These are phyloP conservation scores for Polypedilum pembai DNA, from an alignment of 1,140 invertebrate species.

Conservation along the genomic window DNA sequence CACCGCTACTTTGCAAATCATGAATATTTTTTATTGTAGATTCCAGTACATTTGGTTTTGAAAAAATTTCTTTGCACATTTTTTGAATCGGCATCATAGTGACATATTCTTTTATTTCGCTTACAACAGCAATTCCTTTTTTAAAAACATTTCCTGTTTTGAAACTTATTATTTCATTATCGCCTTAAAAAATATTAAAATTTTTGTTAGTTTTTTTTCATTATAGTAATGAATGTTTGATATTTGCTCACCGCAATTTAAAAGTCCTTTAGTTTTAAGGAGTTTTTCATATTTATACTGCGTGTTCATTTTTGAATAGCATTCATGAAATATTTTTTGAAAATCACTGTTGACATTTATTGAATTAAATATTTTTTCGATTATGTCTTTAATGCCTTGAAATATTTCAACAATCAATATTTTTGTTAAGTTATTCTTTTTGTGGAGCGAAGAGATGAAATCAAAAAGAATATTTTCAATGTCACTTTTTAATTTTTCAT, in stretches of 20 bases:
- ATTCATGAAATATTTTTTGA: slow-evolving; percentile 1
- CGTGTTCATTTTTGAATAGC: slow-evolving; percentile 30
- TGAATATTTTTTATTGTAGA: neutral
- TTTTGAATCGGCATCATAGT: slow-evolving; percentile 31
- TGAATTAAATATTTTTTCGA: too few species aligned
- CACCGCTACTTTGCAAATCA: neutral
- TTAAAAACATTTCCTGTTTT: slow-evolving; percentile 26
- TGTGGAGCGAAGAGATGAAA: too few species aligned
- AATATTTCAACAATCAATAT: too few species aligned
- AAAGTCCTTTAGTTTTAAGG: neutral
- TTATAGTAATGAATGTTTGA: too few species aligned
- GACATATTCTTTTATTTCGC: slow-evolving; percentile 29
- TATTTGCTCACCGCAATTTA: neutral
- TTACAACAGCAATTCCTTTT: slow-evolving; percentile 28
- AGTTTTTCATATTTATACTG: slow-evolving; percentile 30
- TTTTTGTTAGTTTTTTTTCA: too few species aligned
- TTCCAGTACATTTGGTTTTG: slow-evolving; percentile 20
- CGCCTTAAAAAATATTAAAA: neutral
- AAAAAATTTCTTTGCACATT: slow-evolving; percentile 31
- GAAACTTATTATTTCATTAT: slow-evolving; percentile 29
- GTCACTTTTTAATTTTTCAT: too few species aligned
- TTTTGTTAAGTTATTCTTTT: too few species aligned
- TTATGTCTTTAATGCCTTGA: too few species aligned
- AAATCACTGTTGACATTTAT: too few species aligned
- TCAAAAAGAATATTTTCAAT: too few species aligned